Base-by-base conservation (phyloP, 2,113 vertebrate species). In the Ctenodactylus gundi region DNA sequence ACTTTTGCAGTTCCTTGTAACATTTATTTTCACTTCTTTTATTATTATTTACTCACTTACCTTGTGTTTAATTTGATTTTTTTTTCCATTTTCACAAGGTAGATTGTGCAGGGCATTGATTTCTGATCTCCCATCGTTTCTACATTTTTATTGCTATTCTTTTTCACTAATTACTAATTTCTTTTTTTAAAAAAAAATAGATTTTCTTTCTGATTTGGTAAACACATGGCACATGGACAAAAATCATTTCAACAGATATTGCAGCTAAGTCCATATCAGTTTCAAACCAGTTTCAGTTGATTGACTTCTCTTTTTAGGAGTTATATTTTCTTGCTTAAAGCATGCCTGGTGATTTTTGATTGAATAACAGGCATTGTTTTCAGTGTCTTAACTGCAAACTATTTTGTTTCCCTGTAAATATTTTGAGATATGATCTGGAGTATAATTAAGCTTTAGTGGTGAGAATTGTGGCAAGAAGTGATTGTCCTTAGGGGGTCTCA, bases 401-500 rank as follows among this genome's bases (percentile, higher is more conserved):
- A 82, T 91, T 55, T 9, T 76, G 14, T 80, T 86, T 76, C 7
- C 25, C 44, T 31, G 6, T 49, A 91, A n/a, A 46, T 58, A 62
- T 57, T 36, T 70, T 85, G 3, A 88, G 15, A 21, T 57, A 49
- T n/a, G 34, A 46, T 73, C 51, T 53, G 3, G 6, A 25, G 23
- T n/a, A n/a, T n/a, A n/a, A n/a, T n/a, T n/a, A n/a, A n/a, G n/a
- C n/a, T n/a, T n/a, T n/a, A n/a, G n/a, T n/a, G n/a, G n/a, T n/a
- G n/a, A n/a, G n/a, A n/a, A n/a, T n/a, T n/a, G n/a, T n/a, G n/a
- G n/a, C n/a, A n/a, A n/a, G n/a, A n/a, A n/a, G n/a, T n/a, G n/a
- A n/a, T n/a, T n/a, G n/a, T n/a, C n/a, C n/a, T n/a, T n/a, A 20
- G 4, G 1, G 2, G 5, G 2, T 49, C n/a, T 46, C 31, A 17